Percentiles rank a stretch among this genome's conserved stretches.
Conservation (phyloP, 2,797 vertebrate genomes). For the Amazona ochrocephala region DNA sequence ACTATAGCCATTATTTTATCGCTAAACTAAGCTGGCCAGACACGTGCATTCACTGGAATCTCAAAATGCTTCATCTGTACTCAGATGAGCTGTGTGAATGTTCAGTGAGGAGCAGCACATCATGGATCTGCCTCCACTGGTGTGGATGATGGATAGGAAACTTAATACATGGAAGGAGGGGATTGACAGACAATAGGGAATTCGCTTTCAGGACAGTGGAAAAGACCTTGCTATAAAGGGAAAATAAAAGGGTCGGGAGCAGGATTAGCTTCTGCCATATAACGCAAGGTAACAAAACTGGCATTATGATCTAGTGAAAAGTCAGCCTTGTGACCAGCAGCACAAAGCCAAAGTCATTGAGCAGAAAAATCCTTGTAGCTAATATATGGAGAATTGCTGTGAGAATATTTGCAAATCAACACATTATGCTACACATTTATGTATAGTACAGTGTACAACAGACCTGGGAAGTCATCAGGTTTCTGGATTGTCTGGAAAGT, state of each 20-base stretch:
- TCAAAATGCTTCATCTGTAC: rapidly evolving
- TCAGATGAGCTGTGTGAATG: neutral
- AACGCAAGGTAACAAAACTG: neutral
- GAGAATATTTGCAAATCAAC: neutral
- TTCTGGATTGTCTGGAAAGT: neutral
- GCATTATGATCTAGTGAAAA: neutral
- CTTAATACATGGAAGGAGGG: rapidly evolving
- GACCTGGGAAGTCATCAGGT: neutral
- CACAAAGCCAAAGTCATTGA: neutral
- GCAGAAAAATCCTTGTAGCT: neutral
- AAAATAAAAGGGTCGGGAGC: neutral
- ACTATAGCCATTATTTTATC: neutral
- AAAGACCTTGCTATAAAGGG: neutral
- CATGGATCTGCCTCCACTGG: neutral
- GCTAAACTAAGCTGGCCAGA: neutral
- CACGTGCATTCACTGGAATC: neutral
- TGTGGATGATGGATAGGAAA: neutral
- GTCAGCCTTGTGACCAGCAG: neutral
- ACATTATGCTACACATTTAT: neutral
- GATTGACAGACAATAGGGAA: neutral
- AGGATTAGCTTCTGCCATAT: neutral
- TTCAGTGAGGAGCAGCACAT: neutral
- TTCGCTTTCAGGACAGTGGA: neutral
- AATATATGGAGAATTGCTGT: neutral
- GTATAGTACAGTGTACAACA: neutral